Conservation (phyloP, 2,888 invertebrate species). For the Ochropacha duplaris region DNA sequence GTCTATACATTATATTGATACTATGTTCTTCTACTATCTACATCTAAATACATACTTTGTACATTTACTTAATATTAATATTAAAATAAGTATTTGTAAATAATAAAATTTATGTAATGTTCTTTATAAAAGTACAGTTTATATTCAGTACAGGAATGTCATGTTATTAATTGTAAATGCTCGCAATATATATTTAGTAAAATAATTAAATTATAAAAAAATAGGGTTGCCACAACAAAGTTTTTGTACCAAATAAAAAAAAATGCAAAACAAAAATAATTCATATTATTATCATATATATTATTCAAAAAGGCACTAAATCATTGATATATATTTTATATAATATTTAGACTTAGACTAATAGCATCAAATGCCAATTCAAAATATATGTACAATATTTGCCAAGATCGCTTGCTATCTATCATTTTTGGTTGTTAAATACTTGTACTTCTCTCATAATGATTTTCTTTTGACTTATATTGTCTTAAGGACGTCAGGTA, state of each 20-base stretch:
- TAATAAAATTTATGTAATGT: neutral
- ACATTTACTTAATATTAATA: neutral
- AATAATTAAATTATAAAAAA: neutral
- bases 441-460: too few relatives aligned
- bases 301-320: slow-evolving; percentile 12
- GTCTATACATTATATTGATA: neutral
- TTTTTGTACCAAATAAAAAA: slow-evolving; percentile 6
- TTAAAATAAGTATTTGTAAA: neutral
- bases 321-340: slow-evolving; percentile 18
- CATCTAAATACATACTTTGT: neutral
- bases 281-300: slow-evolving; percentile 7
- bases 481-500: too few relatives aligned
- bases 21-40: neutral
- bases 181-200: neutral
- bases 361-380: slow-evolving; percentile 19
- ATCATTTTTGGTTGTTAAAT: too few relatives aligned
- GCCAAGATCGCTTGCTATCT: too few relatives aligned
- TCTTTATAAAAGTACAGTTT: neutral
- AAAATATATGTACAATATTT: neutral
- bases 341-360: slow-evolving; percentile 4
- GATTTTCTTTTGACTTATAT: too few relatives aligned
- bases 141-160: neutral
- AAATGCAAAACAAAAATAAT: slow-evolving; percentile 1
- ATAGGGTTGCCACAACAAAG: neutral
- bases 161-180: neutral